Evolutionary conservation across 2,888 invertebrate species (phyloP).

Genomic region (Gerris lacustris): DNA sequence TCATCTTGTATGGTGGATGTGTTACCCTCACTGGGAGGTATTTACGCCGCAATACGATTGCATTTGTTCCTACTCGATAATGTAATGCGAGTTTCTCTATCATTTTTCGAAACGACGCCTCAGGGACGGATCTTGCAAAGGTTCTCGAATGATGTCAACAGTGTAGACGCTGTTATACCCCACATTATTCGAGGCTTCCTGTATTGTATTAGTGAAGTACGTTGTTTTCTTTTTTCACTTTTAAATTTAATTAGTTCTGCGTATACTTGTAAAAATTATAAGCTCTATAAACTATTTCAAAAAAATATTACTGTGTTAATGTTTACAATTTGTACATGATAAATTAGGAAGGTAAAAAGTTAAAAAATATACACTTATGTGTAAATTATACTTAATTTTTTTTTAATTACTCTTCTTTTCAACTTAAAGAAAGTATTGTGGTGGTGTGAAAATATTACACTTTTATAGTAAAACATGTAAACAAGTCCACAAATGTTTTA

Average conservation of each 20-base stretch:
- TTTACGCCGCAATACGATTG: conserved; percentile 50
- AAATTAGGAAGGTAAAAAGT: too few relatives aligned
- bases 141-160: conserved; percentile 51
- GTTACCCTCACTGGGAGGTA: conserved; percentile 52
- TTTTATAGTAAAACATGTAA: too few relatives aligned
- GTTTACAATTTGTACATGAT: too few relatives aligned
- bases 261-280: too few relatives aligned
- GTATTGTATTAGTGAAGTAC: conserved; percentile 32
- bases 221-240: conserved; percentile 12
- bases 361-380: too few relatives aligned
- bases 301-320: too few relatives aligned
- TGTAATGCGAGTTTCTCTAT: conserved; percentile 40
- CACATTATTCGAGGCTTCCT: conserved; percentile 29
- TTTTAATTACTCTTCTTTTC: too few relatives aligned
- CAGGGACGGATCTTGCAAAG: conserved; percentile 39
- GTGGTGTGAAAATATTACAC: too few relatives aligned
- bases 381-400: too few relatives aligned
- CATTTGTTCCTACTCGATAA: conserved; percentile 39
- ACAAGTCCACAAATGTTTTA: too few relatives aligned
- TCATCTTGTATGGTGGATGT: conserved; percentile 48
- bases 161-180: conserved; percentile 45
- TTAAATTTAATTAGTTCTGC: background rate
- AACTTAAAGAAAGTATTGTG: too few relatives aligned
- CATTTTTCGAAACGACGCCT: conserved; percentile 43
- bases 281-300: too few relatives aligned